phyloP scores from a whole-genome alignment of 2,888 invertebrate genomes.

The Rhaphigaster nebulosa region DNA sequence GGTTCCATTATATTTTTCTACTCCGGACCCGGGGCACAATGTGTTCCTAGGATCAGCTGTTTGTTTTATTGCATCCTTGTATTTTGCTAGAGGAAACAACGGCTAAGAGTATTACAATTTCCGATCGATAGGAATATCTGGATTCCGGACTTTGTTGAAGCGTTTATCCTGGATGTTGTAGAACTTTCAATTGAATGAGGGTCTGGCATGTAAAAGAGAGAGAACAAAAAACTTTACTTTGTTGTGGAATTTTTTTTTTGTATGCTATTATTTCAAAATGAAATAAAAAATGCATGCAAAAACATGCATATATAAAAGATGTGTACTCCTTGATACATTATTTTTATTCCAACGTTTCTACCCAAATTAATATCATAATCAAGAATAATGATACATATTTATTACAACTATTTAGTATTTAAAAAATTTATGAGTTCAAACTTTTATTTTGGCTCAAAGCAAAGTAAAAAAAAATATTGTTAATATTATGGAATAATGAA shows the following conservation, averaged over 20 bases:
- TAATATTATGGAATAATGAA: too few species aligned
- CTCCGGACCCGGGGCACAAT: neutral
- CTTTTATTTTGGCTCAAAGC: too few species aligned
- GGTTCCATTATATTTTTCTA: constrained; percentile 27
- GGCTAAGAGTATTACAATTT: constrained; percentile 27
- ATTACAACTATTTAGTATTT: too few species aligned
- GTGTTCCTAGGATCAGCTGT: constrained; percentile 20
- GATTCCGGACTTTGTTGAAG: neutral
- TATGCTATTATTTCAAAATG: neutral
- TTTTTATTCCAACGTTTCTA: too few species aligned
- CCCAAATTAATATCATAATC: too few species aligned
- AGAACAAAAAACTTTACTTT: neutral
- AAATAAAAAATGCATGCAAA: neutral
- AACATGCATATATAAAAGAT: too few species aligned
- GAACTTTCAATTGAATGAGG: neutral
- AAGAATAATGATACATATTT: too few species aligned
- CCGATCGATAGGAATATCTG: neutral
- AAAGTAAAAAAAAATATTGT: too few species aligned
- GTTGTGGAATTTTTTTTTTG: neutral
- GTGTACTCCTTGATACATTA: too few species aligned
- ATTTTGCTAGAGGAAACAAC: constrained; percentile 15
- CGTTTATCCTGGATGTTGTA: neutral
- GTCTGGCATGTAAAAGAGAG: neutral
- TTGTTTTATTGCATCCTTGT: constrained; percentile 35
- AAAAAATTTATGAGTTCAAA: too few species aligned